These are phyloP conservation scores for Indicator maculatus DNA, from an alignment of 2,113 vertebrate genomes.

Conservation along the genomic window DNA sequence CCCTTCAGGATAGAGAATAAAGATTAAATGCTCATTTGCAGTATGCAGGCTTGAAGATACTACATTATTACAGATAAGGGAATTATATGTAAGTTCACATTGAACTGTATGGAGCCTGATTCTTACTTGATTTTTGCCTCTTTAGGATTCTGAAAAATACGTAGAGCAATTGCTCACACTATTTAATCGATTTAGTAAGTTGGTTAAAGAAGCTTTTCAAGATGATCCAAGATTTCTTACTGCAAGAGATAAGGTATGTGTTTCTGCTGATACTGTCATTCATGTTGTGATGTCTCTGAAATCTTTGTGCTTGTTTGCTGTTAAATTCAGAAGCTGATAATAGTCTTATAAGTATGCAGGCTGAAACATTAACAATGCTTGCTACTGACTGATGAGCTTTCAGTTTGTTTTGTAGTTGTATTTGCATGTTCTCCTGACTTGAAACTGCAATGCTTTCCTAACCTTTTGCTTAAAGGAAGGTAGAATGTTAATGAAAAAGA, in stretches of 20 bases:
- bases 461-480: background rate
- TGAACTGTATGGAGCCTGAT: background rate
- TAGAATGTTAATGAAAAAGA: background rate
- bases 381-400: background rate
- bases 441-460: background rate
- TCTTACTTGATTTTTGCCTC: slow-evolving; percentile 25
- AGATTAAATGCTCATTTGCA: background rate
- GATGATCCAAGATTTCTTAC: slow-evolving; percentile 98
- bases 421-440: background rate
- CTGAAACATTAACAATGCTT: background rate
- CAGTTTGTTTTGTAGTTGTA: background rate
- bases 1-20: background rate
- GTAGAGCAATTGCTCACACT: slow-evolving; percentile 97
- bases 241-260: slow-evolving; percentile 93
- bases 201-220: slow-evolving; percentile 98
- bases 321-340: background rate
- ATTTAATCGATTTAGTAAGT: slow-evolving; percentile 98
- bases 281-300: background rate
- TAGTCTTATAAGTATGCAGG: background rate
- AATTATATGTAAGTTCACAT: background rate
- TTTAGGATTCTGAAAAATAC: slow-evolving; percentile 97
- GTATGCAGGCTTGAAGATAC: background rate
- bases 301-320: background rate
- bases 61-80: background rate
- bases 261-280: background rate